These are phyloP conservation scores for Leptodactylus fuscus DNA, from an alignment of 2,113 vertebrate genomes.

Conservation along the genomic window DNA sequence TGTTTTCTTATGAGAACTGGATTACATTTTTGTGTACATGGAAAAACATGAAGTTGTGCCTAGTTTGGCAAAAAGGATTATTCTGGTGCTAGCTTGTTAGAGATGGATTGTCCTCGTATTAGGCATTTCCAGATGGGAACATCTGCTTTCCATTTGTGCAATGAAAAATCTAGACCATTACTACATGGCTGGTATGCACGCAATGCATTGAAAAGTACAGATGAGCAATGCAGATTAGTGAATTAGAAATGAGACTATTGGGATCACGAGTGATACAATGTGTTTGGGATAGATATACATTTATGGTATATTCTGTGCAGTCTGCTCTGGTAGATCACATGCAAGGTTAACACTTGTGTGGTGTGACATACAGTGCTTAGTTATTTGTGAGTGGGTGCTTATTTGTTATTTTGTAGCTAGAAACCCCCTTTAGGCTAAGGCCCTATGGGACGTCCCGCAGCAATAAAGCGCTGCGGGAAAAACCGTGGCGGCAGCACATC, in stretches of 20 bases:
- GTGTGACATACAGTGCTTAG: too few species aligned
- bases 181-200: not conserved
- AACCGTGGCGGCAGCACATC: too few species aligned
- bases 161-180: not conserved
- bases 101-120: not conserved
- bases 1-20: not conserved
- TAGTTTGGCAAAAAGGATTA: slow-evolving; percentile 2
- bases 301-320: not conserved
- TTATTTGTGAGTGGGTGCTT: too few species aligned
- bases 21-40: not conserved
- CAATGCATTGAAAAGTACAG: not conserved
- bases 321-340: not conserved
- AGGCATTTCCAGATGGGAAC: slow-evolving; percentile 10
- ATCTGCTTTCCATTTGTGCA: slow-evolving; percentile 23
- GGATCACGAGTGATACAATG: not conserved
- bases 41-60: not conserved
- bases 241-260: not conserved
- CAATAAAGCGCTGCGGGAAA: too few species aligned
- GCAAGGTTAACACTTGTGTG: too few species aligned
- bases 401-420: too few species aligned
- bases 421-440: too few species aligned
- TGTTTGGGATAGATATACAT: too few species aligned
- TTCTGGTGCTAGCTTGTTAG: not conserved
- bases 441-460: too few species aligned
- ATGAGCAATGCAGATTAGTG: not conserved